Evolutionary conservation across 2,888 invertebrate species (phyloP).

Genomic region (Tridacna gigas): DNA sequence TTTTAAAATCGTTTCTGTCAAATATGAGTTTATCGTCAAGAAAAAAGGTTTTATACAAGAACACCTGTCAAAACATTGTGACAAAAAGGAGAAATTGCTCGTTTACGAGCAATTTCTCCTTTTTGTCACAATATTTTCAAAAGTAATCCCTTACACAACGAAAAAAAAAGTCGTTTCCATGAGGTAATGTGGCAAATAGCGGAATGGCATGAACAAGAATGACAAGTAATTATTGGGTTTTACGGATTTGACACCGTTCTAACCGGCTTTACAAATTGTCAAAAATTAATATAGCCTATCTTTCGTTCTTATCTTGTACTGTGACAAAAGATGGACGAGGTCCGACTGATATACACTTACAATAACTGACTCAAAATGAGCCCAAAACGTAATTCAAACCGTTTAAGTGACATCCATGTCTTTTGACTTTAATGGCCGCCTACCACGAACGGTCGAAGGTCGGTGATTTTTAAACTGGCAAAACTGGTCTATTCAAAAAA

Average conservation of each 20-base stretch:
- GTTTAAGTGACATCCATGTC: not conserved
- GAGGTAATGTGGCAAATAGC: not conserved
- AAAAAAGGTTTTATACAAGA: no score
- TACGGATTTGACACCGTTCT: slow-evolving; percentile 5
- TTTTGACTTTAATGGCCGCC: not conserved
- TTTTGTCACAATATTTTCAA: not conserved
- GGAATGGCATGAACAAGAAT: not conserved
- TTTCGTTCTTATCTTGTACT: slow-evolving; percentile 6
- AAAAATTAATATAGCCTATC: slow-evolving; percentile 8
- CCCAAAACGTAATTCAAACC: not conserved
- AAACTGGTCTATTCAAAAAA: no score
- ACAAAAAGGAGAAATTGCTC: slow-evolving; percentile 5
- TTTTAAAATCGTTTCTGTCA: no score
- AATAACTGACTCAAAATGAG: not conserved
- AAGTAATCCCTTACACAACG: not conserved
- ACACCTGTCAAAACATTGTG: not conserved
- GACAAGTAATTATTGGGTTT: slow-evolving; percentile 17
- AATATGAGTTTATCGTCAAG: no score
- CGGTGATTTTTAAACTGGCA: no score
- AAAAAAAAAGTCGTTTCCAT: not conserved
- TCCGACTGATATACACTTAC: slow-evolving; percentile 6
- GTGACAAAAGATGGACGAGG: slow-evolving; percentile 3
- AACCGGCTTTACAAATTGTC: slow-evolving; percentile 13
- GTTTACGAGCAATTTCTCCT: not conserved
- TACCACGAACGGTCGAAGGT: not conserved